Base-by-base conservation (phyloP, 1,140 invertebrate species). In the Cydia amplana region DNA sequence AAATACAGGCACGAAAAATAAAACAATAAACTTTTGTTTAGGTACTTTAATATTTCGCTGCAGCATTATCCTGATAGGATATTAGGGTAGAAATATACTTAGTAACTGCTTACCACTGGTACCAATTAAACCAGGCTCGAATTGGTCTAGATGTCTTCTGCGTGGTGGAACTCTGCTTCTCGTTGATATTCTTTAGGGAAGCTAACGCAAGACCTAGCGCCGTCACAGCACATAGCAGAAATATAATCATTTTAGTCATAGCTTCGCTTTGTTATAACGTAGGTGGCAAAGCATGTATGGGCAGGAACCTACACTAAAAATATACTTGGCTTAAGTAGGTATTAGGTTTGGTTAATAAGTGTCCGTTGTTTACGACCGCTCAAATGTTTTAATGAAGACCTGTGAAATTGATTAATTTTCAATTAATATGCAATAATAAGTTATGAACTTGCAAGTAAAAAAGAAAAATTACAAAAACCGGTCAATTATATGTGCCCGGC, bases 361-460 rank as follows among this genome's bases (percentile, higher is more conserved):
- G 36, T 10, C 36, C 36, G 9, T 40, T 40, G 36, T 40, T 40
- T 40, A 40, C 36, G 36, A 10, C 10, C 36, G 36, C 12, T 46
- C 3, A 16, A 16, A 16, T 46, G 10, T 14, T 43, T 43, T 43
- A 14, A 43, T 14, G 40, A 43, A 43, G 40, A 3, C n/a, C 55
- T 23, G 18, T 60, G 55, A 20, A 60, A 60, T 60, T 60, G 55
- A 60, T 60, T 60, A 9, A 60, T 60, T 60, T 60, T 60, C 55
- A 60, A 60, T 60, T 60, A 20, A 20, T 20, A 12, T 43, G 1
- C 12, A 43, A 14, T 43, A 43, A 43, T 43, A 14, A 43, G 10
- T 43, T 43, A 43, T 43, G 10, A 14, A 6, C 32, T 12, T 51
- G 46, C 46, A 16, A 51, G n/a, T n/a, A n/a, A 1, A 40, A 40